phyloP scores from a whole-genome alignment of 2,797 vertebrate species.

The Enteromius argenteus region DNA sequence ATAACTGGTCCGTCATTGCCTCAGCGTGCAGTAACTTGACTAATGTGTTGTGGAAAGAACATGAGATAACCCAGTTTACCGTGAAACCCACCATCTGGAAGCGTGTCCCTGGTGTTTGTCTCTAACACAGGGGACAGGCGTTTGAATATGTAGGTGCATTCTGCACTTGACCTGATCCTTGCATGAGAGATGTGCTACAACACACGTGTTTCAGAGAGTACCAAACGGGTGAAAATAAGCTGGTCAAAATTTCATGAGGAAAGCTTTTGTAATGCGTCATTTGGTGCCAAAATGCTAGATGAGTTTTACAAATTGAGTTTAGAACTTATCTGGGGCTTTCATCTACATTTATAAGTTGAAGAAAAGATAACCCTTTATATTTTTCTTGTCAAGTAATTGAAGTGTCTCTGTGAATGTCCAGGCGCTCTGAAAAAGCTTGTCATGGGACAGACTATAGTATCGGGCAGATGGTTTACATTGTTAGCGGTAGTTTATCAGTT shows the following conservation, averaged over 20 bases:
- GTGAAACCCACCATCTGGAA: constrained; percentile 60
- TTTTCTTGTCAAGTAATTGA: constrained; percentile 52
- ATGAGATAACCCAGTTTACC: constrained; percentile 57
- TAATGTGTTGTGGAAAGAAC: constrained; percentile 56
- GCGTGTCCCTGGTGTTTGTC: constrained; percentile 49
- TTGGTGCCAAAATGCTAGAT: background rate
- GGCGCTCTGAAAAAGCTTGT: constrained; percentile 67
- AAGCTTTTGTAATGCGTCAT: background rate
- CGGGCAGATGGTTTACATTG: constrained; percentile 70
- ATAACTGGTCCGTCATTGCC: constrained; percentile 59
- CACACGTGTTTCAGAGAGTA: background rate
- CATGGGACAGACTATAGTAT: constrained; percentile 55
- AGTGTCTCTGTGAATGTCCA: constrained; percentile 67
- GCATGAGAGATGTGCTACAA: constrained; percentile 14
- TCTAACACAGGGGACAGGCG: constrained; percentile 24
- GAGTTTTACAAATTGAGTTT: background rate
- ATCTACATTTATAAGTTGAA: background rate
- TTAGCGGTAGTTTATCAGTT: constrained; percentile 77
- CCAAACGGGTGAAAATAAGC: constrained; percentile 1
- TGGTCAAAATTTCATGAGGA: constrained; percentile 25
- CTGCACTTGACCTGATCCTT: constrained; percentile 43
- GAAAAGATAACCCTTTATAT: constrained; percentile 23
- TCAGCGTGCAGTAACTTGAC: constrained; percentile 60
- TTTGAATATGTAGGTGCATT: constrained; percentile 46
- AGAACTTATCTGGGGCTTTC: background rate